Base-by-base conservation (phyloP, 2,113 vertebrate genomes). In the Nematolebias whitei region DNA sequence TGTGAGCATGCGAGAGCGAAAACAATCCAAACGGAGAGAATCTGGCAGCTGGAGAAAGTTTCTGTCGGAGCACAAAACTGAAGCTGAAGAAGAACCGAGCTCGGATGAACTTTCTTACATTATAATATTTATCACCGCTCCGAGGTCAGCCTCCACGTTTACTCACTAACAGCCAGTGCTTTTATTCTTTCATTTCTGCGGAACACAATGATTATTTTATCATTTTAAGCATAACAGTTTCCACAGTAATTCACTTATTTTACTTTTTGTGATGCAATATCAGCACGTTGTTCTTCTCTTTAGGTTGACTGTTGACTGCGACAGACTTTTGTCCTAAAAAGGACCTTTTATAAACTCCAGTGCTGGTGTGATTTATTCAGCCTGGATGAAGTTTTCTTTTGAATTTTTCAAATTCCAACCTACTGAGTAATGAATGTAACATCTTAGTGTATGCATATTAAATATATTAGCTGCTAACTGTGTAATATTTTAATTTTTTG, bases 61-160 rank as follows among this genome's bases (percentile, higher is more conserved):
- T 35, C 24, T 39, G 52, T 19, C 55, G 68, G 51, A 57, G 48
- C 59, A 68, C 15, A 12, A 59, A 74, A 51, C 13, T 22, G 2
- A 26, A 8, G 11, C 58, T 10, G 3, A 57, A n/a, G n/a, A n/a
- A n/a, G n/a, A n/a, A n/a, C n/a, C n/a, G n/a, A n/a, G 50, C 64
- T 69, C 50, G 3, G 62, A 63, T 60, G 64, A 56, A 73, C 68
- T 74, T 71, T 71, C 38, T 49, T 5, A 32, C 59, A 54, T 84
- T 74, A 72, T 80, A 74, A 10, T 13, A 47, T 61, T 54, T 66
- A 38, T 80, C 18, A 26, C 15, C 14, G 13, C 18, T 22, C 38
- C 14, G 38, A 19, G 71, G 76, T 65, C 57, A n/a, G n/a, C n/a
- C n/a, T n/a, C n/a, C 26, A 29, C 10, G 63, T 65, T 72, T 2